Evolutionary conservation across 2,113 vertebrate genomes (phyloP), one percentile per base, ranked within the genome.

Genomic region (Cynopterus brachyotis): DNA sequence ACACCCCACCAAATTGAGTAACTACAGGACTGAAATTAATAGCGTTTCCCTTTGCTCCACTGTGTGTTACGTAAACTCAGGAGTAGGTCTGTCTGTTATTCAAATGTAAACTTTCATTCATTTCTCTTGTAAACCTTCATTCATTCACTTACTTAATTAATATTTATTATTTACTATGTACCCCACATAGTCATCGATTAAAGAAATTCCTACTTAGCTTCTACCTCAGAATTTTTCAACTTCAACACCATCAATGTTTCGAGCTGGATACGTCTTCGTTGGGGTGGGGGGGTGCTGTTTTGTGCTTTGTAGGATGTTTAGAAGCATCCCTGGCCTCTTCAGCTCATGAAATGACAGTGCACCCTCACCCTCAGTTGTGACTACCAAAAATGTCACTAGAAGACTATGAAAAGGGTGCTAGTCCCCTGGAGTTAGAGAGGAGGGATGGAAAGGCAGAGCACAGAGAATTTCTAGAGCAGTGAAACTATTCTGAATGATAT

Each of bases 281-380:
- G 0, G 3, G 26, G 3, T 17, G 22, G 6, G 0, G 35, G 5
- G n/a, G 24, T 15, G 37, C n/a, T 45, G 4, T 53, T 75, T 9
- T 86, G 19, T 9, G 50, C 22, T 24, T 40, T 53, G 6, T 6
- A 69, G n/a, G 47, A 6, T 37, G 40, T 42, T 60, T 22, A 26
- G 7, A 42, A 62, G 22, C 57, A 53, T 42, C 60, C 45, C 47
- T 40, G 50, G n/a, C 19, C 28, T 59, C 53, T 17, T n/a, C n/a
- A n/a, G 47, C 5, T 53, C 47, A 35, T 1, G 7, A 28, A 22
- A 73, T 76, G 24, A 32, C 35, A 20, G 24, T 26, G 16, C 20
- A 67, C 16, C 30, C 67, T 28, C 45, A 64, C 1, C 17, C 30
- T 37, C 4, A 66, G 45, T 0, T 42, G 35, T 72, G 42, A 85